A percentile compares a stretch with the other conserved stretches of the same genome.
Conservation (phyloP, 2,113 vertebrate genomes). For the Nothoprocta perdicaria region DNA sequence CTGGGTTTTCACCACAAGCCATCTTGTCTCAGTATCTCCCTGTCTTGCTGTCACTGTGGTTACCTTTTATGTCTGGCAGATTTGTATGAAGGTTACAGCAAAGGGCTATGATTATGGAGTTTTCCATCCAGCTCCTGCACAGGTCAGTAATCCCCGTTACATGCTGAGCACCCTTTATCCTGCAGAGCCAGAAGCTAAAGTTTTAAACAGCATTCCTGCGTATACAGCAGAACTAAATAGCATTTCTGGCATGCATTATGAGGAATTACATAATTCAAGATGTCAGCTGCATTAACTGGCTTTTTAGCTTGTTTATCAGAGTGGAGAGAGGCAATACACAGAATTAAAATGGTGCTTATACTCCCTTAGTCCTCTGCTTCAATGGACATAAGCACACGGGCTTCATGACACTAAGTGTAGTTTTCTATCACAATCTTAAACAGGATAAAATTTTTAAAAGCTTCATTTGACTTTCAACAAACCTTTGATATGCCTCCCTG, state of each 20-base stretch:
- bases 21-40: background rate
- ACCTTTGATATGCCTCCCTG: background rate
- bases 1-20: background rate
- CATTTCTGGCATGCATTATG: conserved; percentile 24
- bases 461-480: background rate
- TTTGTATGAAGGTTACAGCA: background rate
- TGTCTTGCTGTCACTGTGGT: background rate
- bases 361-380: background rate
- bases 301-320: conserved; percentile 33
- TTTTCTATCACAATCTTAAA: background rate
- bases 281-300: conserved; percentile 42
- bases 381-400: background rate
- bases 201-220: conserved; percentile 24
- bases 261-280: conserved; percentile 41
- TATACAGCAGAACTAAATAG: background rate
- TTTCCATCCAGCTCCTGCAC: background rate
- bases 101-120: background rate
- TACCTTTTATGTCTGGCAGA: background rate
- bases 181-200: background rate
- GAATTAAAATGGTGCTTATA: background rate
- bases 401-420: background rate
- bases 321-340: background rate
- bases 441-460: background rate
- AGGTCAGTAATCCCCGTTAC: background rate
- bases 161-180: background rate